A percentile compares a stretch with the other conserved stretches of the same genome.
Conservation (phyloP, 2,797 vertebrate genomes). For the Thalassophryne amazonica region DNA sequence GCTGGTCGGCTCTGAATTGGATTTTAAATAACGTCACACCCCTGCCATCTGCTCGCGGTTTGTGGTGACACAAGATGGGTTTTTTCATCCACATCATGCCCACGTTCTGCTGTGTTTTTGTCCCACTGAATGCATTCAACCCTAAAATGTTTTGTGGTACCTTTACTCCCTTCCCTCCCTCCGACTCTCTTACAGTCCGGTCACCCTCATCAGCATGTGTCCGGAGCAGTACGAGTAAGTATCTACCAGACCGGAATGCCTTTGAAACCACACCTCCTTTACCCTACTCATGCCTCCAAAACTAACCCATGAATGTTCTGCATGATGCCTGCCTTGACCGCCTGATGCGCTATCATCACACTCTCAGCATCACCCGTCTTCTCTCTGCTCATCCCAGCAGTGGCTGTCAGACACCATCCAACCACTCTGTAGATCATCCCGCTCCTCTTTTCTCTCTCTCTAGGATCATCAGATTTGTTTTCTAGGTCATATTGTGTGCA, state of each 20-base stretch:
- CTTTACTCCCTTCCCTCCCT: conserved; percentile 44
- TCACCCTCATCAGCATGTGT: conserved; percentile 99
- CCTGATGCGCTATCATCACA: conserved; percentile 48
- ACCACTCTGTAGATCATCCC: conserved; percentile 51
- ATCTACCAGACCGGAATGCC: conserved; percentile 71
- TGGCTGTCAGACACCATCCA: conserved; percentile 42
- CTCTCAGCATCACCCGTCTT: conserved; percentile 14
- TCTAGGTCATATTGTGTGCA: conserved; percentile 48
- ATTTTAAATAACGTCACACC: background rate
- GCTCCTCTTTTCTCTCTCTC: conserved; percentile 31
- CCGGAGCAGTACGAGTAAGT: conserved; percentile 99
- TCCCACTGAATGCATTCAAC: conserved; percentile 41
- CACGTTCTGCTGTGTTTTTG: conserved; percentile 44
- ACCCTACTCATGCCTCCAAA: conserved; percentile 6
- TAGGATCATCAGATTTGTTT: conserved; percentile 53
- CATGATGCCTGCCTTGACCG: conserved; percentile 66
- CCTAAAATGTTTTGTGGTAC: conserved; percentile 58
- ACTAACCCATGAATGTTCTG: conserved; percentile 39
- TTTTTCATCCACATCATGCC: conserved; percentile 12
- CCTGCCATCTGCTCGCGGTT: too few relatives aligned
- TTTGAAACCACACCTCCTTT: conserved; percentile 27
- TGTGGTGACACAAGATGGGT: too few relatives aligned
- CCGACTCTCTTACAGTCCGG: conserved; percentile 84
- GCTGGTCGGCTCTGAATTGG: background rate
- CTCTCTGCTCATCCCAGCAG: conserved; percentile 30